A percentile compares a stretch with the other conserved stretches of the same genome.
Conservation (phyloP, 2,888 invertebrate species). For the Drosophila percnosoma region DNA sequence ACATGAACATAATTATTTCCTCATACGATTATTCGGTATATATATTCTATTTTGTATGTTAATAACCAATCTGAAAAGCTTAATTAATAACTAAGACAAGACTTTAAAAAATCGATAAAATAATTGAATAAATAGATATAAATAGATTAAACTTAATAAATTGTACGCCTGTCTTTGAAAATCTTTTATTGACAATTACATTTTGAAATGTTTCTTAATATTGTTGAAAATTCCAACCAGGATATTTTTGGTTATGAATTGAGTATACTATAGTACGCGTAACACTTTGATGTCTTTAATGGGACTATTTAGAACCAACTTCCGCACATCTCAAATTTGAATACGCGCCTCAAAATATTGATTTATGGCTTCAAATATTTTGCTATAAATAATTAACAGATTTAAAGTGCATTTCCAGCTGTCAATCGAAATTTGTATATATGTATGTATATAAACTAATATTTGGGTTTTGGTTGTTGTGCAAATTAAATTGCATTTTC, state of each 20-base stretch:
- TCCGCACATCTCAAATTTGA: neutral
- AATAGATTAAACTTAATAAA: neutral
- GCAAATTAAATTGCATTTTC: conserved; percentile 40
- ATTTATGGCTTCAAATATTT: neutral
- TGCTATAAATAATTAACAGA: neutral
- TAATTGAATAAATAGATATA: no score
- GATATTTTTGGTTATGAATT: neutral
- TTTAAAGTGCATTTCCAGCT: neutral
- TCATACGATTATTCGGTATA: neutral
- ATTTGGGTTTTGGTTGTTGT: conserved; percentile 11
- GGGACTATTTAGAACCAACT: neutral
- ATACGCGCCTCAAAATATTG: neutral
- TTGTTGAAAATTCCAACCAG: neutral
- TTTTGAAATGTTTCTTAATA: neutral
- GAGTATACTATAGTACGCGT: neutral
- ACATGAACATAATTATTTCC: neutral
- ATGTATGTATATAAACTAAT: neutral
- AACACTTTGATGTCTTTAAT: neutral
- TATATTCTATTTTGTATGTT: neutral
- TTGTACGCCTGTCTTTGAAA: neutral
- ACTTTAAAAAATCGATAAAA: neutral
- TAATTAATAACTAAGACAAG: neutral
- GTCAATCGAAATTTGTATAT: neutral
- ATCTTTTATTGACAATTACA: neutral
- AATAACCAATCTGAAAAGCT: neutral